Evolutionary conservation across 2,113 vertebrate species (phyloP).

Genomic region (Trogon surrucura): DNA sequence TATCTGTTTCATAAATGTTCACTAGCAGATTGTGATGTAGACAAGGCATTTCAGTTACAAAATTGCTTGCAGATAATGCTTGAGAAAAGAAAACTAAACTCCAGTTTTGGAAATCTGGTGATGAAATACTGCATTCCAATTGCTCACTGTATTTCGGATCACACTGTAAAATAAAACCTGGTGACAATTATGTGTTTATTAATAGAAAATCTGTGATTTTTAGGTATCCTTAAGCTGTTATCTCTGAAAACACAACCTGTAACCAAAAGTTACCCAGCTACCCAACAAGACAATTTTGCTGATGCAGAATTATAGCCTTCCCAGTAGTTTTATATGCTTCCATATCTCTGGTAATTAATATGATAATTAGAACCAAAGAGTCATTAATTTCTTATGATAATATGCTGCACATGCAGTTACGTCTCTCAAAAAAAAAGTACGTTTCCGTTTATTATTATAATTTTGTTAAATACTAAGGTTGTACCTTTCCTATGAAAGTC

Average conservation of each 20-base stretch:
- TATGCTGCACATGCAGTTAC: background rate
- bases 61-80: background rate
- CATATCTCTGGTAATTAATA: background rate
- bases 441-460: background rate
- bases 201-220: background rate
- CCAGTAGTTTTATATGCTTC: background rate
- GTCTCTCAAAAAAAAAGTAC: background rate
- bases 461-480: background rate
- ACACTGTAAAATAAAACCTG: background rate
- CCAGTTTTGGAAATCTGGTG: background rate
- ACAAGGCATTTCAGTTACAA: background rate
- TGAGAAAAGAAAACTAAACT: background rate
- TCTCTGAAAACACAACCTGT: background rate
- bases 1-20: background rate
- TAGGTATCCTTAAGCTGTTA: background rate
- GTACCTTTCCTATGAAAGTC: background rate
- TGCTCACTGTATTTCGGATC: background rate
- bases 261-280: background rate
- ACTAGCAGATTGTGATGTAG: background rate
- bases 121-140: background rate
- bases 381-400: background rate
- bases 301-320: background rate
- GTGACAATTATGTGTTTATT: background rate
- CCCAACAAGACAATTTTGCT: background rate
- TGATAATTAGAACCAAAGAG: background rate